Conservation (phyloP, 2,797 vertebrate species). For the Delichon dasypus region DNA sequence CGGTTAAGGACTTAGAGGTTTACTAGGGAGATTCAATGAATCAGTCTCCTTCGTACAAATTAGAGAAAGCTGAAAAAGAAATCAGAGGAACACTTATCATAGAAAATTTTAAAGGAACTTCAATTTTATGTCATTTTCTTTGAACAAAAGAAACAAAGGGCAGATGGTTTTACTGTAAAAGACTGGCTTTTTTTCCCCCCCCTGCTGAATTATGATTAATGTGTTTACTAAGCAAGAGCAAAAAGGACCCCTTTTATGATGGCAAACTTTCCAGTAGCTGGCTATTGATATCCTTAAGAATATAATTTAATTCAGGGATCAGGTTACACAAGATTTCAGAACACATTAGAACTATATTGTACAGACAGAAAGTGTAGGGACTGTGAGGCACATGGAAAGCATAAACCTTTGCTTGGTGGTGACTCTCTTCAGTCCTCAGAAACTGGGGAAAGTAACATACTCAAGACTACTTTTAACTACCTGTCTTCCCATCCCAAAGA, state of each 20-base stretch:
- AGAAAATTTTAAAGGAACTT: slow-evolving; percentile 41
- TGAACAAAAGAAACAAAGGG: slow-evolving; percentile 54
- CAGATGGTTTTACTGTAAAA: slow-evolving; percentile 48
- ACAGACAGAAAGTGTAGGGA: not conserved
- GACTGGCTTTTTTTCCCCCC: not conserved
- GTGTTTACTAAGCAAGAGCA: slow-evolving; percentile 32
- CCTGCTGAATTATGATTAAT: slow-evolving; percentile 67
- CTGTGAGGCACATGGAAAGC: not conserved
- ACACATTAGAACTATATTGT: not conserved
- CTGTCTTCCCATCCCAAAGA: not conserved
- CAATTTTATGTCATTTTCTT: slow-evolving; percentile 22
- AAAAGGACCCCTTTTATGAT: slow-evolving; percentile 53
- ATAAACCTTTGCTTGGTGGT: not conserved
- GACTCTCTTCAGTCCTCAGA: not conserved
- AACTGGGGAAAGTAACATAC: not conserved
- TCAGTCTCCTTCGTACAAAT: slow-evolving; percentile 61
- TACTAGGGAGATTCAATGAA: slow-evolving; percentile 64
- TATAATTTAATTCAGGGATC: not conserved
- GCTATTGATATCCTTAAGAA: slow-evolving; percentile 37
- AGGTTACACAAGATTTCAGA: slow-evolving; percentile 10
- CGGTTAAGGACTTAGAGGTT: slow-evolving; percentile 71
- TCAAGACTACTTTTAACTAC: not conserved
- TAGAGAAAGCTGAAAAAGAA: slow-evolving; percentile 59
- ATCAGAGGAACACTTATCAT: not conserved
- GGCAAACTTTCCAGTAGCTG: slow-evolving; percentile 33